Conservation (phyloP, 2,888 invertebrate species). For the Teleogryllus oceanicus region DNA sequence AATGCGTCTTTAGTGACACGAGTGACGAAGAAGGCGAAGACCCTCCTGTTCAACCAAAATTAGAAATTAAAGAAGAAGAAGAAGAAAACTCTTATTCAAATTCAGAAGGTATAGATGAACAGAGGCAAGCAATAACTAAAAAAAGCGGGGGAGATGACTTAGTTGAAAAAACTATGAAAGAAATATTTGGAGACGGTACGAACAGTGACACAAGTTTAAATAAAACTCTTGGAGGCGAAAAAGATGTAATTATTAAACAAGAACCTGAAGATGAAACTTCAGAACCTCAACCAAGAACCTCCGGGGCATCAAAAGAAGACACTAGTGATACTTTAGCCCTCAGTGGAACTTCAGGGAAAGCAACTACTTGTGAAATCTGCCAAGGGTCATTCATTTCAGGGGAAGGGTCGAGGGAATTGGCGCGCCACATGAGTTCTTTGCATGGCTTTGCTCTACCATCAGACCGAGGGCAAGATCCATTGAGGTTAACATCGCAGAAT, state of each 20-base stretch:
- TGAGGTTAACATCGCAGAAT: neutral
- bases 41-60: constrained; percentile 18
- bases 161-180: constrained; percentile 26
- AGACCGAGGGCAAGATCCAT: constrained; percentile 26
- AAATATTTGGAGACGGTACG: constrained; percentile 21
- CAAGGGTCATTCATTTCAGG: constrained; percentile 52
- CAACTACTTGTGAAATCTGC: constrained; percentile 52
- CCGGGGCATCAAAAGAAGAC: neutral
- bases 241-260: neutral
- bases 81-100: neutral
- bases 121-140: neutral
- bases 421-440: constrained; percentile 33
- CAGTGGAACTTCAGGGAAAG: neutral
- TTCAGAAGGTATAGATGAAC: neutral
- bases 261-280: neutral
- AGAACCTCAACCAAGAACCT: neutral
- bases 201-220: neutral
- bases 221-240: neutral
- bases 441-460: constrained; percentile 33
- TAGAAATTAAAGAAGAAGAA: constrained; percentile 20
- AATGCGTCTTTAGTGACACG: constrained; percentile 50
- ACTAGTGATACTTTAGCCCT: neutral
- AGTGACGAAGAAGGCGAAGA: constrained; percentile 46
- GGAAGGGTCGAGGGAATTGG: constrained; percentile 44
- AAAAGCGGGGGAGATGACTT: constrained; percentile 3